Conservation (phyloP, 1,140 invertebrate species). For the Drosophila littoralis region DNA sequence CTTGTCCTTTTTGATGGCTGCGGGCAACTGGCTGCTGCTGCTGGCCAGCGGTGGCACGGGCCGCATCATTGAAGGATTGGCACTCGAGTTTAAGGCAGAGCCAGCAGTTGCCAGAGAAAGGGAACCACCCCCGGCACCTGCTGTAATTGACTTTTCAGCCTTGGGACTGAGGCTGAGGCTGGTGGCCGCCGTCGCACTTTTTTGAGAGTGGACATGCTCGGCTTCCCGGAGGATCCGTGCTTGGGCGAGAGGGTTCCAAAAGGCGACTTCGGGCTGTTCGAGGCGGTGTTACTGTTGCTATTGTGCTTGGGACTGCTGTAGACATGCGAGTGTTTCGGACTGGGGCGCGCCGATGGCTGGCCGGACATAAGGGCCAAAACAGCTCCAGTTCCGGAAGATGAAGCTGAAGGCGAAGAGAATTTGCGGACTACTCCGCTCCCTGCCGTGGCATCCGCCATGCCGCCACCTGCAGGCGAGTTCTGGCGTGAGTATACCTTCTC, state of each 20-base stretch:
- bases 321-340: conserved; percentile 91
- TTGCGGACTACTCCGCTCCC: conserved; percentile 64
- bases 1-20: conserved; percentile 36
- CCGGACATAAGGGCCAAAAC: conserved; percentile 51
- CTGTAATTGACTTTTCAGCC: conserved; percentile 68
- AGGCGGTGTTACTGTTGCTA: conserved; percentile 76
- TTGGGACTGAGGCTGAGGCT: conserved; percentile 81
- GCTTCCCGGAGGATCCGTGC: conserved; percentile 91
- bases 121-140: conserved; percentile 34
- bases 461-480: conserved; percentile 72
- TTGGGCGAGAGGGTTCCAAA: conserved; percentile 89
- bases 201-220: conserved; percentile 94
- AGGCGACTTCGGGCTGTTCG: conserved; percentile 87
- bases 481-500: conserved; percentile 87
- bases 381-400: conserved; percentile 66
- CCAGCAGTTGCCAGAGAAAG: conserved; percentile 8
- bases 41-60: conserved; percentile 63
- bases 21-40: conserved; percentile 31
- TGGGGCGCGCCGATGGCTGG: conserved; percentile 87
- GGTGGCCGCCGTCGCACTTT: conserved; percentile 87
- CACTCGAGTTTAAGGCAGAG: conserved; percentile 5
- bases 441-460: conserved; percentile 70
- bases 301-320: conserved; percentile 90
- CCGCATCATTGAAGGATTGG: conserved; percentile 45
- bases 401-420: conserved; percentile 67